Evolutionary conservation across 2,888 invertebrate genomes (phyloP), one percentile per base, ranked within the genome.

Genomic region (Scaptomyza polygonia): DNA sequence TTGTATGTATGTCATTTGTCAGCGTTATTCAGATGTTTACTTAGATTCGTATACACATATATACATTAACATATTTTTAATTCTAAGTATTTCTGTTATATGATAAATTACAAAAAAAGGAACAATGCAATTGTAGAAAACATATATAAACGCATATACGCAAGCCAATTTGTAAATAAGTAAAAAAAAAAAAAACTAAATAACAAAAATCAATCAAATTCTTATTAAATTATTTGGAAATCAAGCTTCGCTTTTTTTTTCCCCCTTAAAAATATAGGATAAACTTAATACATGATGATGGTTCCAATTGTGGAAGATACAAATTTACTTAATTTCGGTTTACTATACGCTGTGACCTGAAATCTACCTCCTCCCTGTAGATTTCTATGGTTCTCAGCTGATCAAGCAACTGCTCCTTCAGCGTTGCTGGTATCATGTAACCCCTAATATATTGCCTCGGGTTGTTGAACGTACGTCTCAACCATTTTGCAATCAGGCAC

Each of bases 141-240:
- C 43, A 70, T 34, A 72, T 52, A 63, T 64, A 68, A 72, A 72
- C 55, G 58, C 70, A 77, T 77, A 67, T 75, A 74, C 71, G 73
- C 71, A 70, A 67, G 84, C 84, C 87, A 84, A 82, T 73, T 71
- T 85, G 86, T 84, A 84, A 61, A 85, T 76, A 84, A 75, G 66
- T 67, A 57, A 70, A 66, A 61, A 67, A 54, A 49, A 64, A 56
- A 47, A 64, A 64, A 58, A 54, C 57, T 64, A 54, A 56, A 47
- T 45, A 61, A 66, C 57, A 56, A 62, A 82, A 79, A 71, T 80
- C 63, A 75, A 82, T 70, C 71, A 67, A 70, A 62, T 69, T 68
- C 66, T 75, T 71, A 87, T 76, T 75, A 72, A 81, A 75, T 73
- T 84, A 79, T 86, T 88, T 78, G 72, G 70, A 79, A 79, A 77